A percentile compares a stretch with the other conserved stretches of the same genome.
Conservation (phyloP, 2,797 vertebrate genomes). For the Antennarius maculatus region DNA sequence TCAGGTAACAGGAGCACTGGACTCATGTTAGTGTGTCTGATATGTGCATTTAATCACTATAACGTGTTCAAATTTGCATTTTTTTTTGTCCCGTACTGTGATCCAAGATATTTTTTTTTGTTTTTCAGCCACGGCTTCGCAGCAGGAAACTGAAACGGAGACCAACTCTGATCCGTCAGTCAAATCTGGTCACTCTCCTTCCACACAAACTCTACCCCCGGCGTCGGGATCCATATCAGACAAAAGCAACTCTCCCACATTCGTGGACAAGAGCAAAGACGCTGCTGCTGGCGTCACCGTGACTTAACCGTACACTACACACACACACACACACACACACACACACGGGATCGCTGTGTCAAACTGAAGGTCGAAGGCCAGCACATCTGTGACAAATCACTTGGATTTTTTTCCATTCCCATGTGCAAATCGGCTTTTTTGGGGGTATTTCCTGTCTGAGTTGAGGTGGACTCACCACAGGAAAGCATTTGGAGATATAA, state of each 20-base stretch:
- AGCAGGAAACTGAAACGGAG: slow-evolving; percentile 92
- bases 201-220: slow-evolving; percentile 80
- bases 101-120: too few species aligned
- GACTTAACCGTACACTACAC: slow-evolving; percentile 77
- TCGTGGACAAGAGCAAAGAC: slow-evolving; percentile 91
- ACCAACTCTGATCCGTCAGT: slow-evolving; percentile 82
- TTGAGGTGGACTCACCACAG: slow-evolving; percentile 60
- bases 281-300: slow-evolving; percentile 86
- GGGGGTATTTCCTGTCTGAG: slow-evolving; percentile 32
- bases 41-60: too few species aligned
- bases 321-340: slow-evolving; percentile 30
- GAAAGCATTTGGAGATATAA: slow-evolving; percentile 65
- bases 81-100: too few species aligned
- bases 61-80: too few species aligned
- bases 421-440: slow-evolving; percentile 47
- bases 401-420: slow-evolving; percentile 56
- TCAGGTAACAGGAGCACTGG: slow-evolving; percentile 84
- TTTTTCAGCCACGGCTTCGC: slow-evolving; percentile 89
- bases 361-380: slow-evolving; percentile 54
- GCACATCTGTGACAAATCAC: slow-evolving; percentile 62
- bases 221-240: slow-evolving; percentile 84
- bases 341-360: slow-evolving; percentile 30
- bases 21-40: neutral
- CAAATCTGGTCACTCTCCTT: slow-evolving; percentile 86
- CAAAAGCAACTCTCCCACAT: slow-evolving; percentile 84